A percentile compares a stretch with the other conserved stretches of the same genome.
Evolutionary conservation across 2,113 vertebrate species (phyloP).

Genomic region (Corynorhinus townsendii): DNA sequence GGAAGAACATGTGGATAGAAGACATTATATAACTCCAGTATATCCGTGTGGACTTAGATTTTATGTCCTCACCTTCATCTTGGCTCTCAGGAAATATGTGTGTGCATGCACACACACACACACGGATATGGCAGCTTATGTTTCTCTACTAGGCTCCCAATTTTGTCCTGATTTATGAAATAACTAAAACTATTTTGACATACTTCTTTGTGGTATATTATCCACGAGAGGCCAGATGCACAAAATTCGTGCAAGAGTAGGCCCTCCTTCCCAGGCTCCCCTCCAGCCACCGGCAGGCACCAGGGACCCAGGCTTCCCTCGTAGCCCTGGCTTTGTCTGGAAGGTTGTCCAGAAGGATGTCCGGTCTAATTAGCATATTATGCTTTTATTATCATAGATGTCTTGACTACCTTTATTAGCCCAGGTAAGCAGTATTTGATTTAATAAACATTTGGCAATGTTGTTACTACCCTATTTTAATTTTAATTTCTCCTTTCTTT

Average conservation of each 20-base stretch:
- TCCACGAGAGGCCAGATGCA: not conserved
- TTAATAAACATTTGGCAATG: not conserved
- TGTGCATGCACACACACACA: fast-evolving
- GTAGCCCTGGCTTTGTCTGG: no score
- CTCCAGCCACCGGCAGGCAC: no score
- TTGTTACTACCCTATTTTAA: not conserved
- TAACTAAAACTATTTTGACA: slow-evolving; percentile 10
- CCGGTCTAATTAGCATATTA: no score
- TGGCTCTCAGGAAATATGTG: not conserved
- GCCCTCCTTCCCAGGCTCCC: no score
- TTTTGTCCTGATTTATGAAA: not conserved
- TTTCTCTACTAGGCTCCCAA: not conserved
- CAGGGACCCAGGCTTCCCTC: no score
- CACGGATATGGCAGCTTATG: not conserved
- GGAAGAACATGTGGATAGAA: not conserved
- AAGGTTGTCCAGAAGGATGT: no score
- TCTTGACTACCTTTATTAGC: not conserved
- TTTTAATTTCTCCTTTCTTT: not conserved
- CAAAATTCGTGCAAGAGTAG: no score
- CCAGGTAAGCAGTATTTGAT: not conserved
- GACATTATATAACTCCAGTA: not conserved
- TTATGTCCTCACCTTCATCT: not conserved
- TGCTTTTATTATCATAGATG: not conserved
- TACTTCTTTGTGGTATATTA: not conserved
- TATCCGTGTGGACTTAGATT: not conserved